phyloP scores from a whole-genome alignment of 1,140 invertebrate species.

The Archivesica marissinica region DNA sequence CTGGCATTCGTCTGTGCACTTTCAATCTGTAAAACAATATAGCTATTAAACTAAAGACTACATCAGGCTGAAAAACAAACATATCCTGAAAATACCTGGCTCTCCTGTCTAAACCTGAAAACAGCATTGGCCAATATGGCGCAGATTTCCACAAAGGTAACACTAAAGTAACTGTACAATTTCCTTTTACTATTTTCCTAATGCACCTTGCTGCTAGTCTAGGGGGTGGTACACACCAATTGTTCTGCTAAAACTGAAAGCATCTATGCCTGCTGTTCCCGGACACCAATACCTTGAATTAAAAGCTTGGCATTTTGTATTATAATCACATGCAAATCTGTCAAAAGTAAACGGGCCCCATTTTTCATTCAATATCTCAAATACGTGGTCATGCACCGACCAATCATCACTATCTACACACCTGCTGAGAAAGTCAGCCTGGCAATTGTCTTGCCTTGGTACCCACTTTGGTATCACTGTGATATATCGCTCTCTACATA shows the following conservation, averaged over 20 bases:
- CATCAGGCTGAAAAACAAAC: not conserved
- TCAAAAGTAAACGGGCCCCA: slow-evolving; percentile 37
- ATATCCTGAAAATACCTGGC: not conserved
- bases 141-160: slow-evolving; percentile 34
- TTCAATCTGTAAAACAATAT: not conserved
- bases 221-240: slow-evolving; percentile 49
- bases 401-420: slow-evolving; percentile 38
- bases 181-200: slow-evolving; percentile 2
- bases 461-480: slow-evolving; percentile 8
- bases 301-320: slow-evolving; percentile 42
- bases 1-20: not conserved
- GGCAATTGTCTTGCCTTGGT: slow-evolving; percentile 14
- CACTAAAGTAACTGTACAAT: too few relatives aligned
- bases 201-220: not conserved
- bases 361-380: not conserved
- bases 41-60: not conserved
- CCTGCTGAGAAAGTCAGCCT: slow-evolving; percentile 39
- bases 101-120: not conserved
- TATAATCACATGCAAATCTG: slow-evolving; percentile 40
- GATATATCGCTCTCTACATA: slow-evolving; percentile 19
- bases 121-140: slow-evolving; percentile 5
- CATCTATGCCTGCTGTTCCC: slow-evolving; percentile 40
- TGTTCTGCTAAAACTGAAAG: slow-evolving; percentile 22
- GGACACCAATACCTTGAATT: slow-evolving; percentile 55
- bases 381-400: slow-evolving; percentile 32